These are phyloP conservation scores for Ceraclea dissimilis DNA, from an alignment of 2,888 invertebrate genomes.

Conservation along the genomic window DNA sequence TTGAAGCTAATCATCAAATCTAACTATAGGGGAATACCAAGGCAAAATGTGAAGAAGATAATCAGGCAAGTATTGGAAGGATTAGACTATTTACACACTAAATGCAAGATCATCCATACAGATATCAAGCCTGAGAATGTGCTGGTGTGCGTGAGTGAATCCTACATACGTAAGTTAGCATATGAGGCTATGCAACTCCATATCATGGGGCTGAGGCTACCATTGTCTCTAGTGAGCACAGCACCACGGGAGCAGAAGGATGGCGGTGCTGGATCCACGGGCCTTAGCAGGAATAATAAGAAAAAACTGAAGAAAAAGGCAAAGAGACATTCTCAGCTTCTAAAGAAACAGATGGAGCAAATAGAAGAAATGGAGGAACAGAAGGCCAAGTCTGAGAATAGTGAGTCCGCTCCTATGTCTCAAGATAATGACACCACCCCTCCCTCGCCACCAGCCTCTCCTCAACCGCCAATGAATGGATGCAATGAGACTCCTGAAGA, in stretches of 20 bases:
- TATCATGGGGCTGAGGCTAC: conserved; percentile 84
- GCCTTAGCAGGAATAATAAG: conserved; percentile 95
- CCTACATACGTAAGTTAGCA: conserved; percentile 82
- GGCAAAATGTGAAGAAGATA: conserved; percentile 91
- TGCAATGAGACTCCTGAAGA: conserved; percentile 41
- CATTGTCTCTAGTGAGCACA: conserved; percentile 83
- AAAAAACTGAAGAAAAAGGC: conserved; percentile 96
- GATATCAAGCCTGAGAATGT: conserved; percentile 95
- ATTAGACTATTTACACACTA: conserved; percentile 92
- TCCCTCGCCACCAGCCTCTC: conserved; percentile 45
- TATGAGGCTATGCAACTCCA: conserved; percentile 93
- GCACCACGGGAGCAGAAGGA: conserved; percentile 82
- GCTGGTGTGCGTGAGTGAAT: conserved; percentile 84
- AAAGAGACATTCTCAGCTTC: conserved; percentile 82
- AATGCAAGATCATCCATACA: conserved; percentile 94
- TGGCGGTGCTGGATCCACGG: conserved; percentile 62
- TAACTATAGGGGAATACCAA: conserved; percentile 95
- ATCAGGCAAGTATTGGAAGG: conserved; percentile 92
- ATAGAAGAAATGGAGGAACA: conserved; percentile 83
- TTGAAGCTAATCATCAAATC: conserved; percentile 97
- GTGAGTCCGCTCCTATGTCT: conserved; percentile 51
- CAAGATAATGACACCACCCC: conserved; percentile 52
- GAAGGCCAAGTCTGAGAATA: conserved; percentile 49
- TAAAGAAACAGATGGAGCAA: conserved; percentile 91
- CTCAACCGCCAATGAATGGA: conserved; percentile 50